Conservation (phyloP, 2,113 vertebrate genomes). For the Caranx melampygus region DNA sequence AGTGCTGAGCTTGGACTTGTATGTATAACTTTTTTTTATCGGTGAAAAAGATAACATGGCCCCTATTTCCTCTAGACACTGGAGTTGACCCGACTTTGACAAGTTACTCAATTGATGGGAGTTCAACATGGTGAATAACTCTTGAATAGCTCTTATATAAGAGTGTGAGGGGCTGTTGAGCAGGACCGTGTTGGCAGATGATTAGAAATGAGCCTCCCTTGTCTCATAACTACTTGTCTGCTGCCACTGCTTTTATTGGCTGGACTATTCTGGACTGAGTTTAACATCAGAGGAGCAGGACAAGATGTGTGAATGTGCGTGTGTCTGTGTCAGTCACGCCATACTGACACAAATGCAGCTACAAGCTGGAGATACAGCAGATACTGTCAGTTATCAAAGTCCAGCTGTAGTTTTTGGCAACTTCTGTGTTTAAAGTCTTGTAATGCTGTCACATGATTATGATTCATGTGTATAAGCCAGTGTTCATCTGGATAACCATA, state of each 20-base stretch:
- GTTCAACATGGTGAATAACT: background rate
- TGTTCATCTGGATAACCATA: background rate
- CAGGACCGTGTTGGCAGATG: conserved; percentile 1
- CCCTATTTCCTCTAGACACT: conserved; percentile 42
- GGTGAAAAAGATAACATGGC: conserved; percentile 35
- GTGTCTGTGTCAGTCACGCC: background rate
- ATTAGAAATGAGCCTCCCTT: conserved; percentile 29
- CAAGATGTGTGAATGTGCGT: conserved; percentile 19
- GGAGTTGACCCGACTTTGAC: conserved; percentile 19
- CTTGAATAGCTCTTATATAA: conserved; percentile 32
- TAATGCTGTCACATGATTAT: background rate
- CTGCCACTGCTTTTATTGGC: conserved; percentile 50
- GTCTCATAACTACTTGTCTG: conserved; percentile 30
- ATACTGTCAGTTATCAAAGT: background rate
- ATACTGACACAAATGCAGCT: background rate
- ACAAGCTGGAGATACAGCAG: background rate
- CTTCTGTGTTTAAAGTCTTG: background rate
- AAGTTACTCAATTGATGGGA: conserved; percentile 20
- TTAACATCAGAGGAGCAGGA: background rate
- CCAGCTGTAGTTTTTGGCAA: background rate
- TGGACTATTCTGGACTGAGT: conserved; percentile 38
- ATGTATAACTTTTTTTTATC: conserved; percentile 1
- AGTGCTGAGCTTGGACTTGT: conserved; percentile 28
- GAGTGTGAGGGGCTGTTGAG: conserved; percentile 7
- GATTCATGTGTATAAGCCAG: background rate